Conservation (phyloP, 64 coral and sea anemone species). For the Catalaphyllia jardinei region DNA sequence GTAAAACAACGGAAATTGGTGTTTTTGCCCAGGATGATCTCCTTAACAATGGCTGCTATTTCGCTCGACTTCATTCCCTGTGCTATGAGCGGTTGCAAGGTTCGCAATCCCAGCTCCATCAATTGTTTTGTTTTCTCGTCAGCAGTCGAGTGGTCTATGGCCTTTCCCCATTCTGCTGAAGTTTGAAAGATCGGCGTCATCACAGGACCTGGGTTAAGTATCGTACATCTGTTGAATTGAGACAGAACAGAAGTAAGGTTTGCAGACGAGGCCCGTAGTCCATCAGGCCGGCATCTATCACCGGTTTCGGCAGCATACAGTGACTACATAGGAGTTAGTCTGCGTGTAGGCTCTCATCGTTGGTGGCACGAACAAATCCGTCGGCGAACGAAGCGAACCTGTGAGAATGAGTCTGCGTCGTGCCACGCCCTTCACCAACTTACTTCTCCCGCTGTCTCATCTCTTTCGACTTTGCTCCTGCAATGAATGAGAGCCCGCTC, state of each 20-base stretch:
- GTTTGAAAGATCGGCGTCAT: conserved; percentile 39
- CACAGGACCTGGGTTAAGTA: conserved; percentile 64
- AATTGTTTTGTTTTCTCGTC: conserved; percentile 49
- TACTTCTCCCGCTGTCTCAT: too few relatives aligned
- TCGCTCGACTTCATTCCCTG: not conserved
- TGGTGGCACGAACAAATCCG: too few relatives aligned
- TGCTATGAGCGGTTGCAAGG: not conserved
- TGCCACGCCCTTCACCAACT: too few relatives aligned
- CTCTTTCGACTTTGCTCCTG: too few relatives aligned
- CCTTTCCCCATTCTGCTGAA: conserved; percentile 24
- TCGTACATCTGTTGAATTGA: not conserved
- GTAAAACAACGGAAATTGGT: not conserved
- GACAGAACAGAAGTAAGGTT: not conserved
- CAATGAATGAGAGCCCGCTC: too few relatives aligned
- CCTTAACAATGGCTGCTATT: not conserved
- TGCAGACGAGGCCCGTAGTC: too few relatives aligned
- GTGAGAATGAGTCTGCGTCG: too few relatives aligned
- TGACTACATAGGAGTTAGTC: too few relatives aligned
- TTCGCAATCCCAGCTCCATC: not conserved
- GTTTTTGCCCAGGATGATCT: not conserved
- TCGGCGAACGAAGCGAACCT: too few relatives aligned
- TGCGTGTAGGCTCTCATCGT: too few relatives aligned
- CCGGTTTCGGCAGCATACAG: too few relatives aligned
- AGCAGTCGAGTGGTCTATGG: conserved; percentile 11
- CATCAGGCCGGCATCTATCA: too few relatives aligned